A percentile compares a stretch with the other conserved stretches of the same genome.
Evolutionary conservation across 2,797 vertebrate genomes (phyloP).

Genomic region (Molossus molossus): DNA sequence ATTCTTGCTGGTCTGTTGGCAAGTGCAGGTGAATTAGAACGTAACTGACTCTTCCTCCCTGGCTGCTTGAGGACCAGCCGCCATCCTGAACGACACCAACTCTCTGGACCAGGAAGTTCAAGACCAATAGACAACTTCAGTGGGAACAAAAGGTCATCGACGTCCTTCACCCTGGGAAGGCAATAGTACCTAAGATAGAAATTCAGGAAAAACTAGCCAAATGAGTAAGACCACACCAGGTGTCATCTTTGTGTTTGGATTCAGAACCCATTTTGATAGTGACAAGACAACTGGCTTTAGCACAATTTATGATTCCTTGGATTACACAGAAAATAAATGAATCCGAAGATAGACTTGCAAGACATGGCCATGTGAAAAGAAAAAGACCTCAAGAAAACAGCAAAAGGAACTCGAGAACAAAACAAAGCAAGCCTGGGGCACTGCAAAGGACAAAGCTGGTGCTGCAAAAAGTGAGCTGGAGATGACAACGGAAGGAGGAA

Average conservation of each 20-base stretch:
- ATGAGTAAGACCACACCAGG: too few relatives aligned
- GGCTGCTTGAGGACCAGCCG: neutral
- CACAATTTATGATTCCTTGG: neutral
- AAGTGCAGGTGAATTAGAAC: conserved; percentile 34
- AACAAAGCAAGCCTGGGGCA: neutral
- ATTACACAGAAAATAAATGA: neutral
- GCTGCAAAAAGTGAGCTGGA: neutral
- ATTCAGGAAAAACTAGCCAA: too few relatives aligned
- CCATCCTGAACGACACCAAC: neutral
- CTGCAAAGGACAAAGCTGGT: neutral
- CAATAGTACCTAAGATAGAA: too few relatives aligned
- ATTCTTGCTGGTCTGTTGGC: conserved; percentile 13
- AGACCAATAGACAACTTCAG: neutral
- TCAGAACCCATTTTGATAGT: neutral
- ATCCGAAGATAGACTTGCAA: neutral
- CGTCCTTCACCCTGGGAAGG: neutral
- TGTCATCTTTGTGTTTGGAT: too few relatives aligned
- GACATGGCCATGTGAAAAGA: neutral
- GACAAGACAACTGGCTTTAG: neutral
- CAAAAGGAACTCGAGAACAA: neutral
- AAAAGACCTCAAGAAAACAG: neutral
- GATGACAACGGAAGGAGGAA: neutral
- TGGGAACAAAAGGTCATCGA: neutral
- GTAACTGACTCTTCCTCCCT: neutral
- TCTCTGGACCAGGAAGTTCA: neutral